Evolutionary conservation across 1,140 invertebrate genomes (phyloP), one percentile per base, ranked within the genome.

Genomic region (Euborellia annulipes): DNA sequence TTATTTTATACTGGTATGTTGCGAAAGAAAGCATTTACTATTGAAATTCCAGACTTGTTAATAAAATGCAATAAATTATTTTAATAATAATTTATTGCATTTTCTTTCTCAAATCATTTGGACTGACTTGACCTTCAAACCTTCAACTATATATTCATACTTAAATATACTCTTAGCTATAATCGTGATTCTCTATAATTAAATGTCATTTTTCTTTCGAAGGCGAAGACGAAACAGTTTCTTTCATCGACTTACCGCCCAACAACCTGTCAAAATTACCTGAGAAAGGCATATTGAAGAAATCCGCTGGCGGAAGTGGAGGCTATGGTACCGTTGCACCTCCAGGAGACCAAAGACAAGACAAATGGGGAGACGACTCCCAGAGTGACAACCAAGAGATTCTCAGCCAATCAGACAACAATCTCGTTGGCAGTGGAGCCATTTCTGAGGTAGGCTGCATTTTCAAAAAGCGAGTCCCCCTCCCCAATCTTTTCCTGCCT

Each of bases 201-300:
- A n/a, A n/a, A n/a, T n/a, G n/a, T n/a, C n/a, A 45, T 43, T 47
- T 20, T 51, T 41, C 49, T 68, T 71, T 57, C 67, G 11, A 27
- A 76, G 75, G 74, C 44, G 77, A 78, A 65, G 82, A 85, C 63
- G 82, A 85, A 57, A 69, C 70, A 50, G 79, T 84, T 56, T 81
- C 82, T 43, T 85, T 85, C 64, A 84, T 86, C 62, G 83, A 85
- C 62, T 70, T 85, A 39, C 74, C 74, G 52, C 71, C 76, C 30
- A 83, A 83, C 64, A 83, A 76, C 58, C 70, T 82, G 57, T 67
- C 75, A 50, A 83, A 84, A 60, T 64, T 80, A 51, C 81, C 85
- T 56, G 86, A 89, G 62, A 86, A 85, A 62, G 81, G 80, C 54
- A 88, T 88, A 53, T 82, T 91, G 60, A 77, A 91, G 64, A 89